Conservation (phyloP, 2,888 invertebrate genomes). For the Beris morrisii region DNA sequence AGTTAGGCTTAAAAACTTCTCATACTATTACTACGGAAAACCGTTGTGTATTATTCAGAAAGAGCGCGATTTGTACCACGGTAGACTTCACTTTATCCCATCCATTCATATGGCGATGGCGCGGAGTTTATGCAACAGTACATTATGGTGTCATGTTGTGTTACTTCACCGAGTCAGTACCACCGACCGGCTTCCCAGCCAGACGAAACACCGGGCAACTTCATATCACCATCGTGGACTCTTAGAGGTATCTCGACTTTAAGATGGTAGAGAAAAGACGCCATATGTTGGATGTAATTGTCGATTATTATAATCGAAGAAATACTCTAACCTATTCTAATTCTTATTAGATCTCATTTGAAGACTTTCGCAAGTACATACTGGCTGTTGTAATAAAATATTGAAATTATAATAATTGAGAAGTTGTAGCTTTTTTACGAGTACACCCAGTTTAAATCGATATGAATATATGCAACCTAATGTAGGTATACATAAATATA, state of each 20-base stretch:
- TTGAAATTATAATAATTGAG: no score
- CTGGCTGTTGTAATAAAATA: no score
- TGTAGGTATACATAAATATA: no score
- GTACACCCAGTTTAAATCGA: no score
- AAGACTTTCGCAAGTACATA: no score
- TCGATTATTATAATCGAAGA: not conserved
- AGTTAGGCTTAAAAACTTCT: constrained; percentile 16
- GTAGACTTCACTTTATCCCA: not conserved
- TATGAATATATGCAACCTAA: no score
- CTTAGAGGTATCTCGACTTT: constrained; percentile 1
- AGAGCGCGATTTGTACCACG: no score
- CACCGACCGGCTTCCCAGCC: constrained; percentile 13
- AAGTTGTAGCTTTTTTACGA: no score
- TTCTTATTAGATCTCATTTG: no score
- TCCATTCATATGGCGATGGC: constrained; percentile 28
- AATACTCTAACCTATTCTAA: no score
- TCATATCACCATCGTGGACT: no score
- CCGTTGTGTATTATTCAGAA: no score
- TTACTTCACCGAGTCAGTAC: constrained; percentile 20
- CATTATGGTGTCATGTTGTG: constrained; percentile 15
- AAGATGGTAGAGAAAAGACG: constrained; percentile 3
- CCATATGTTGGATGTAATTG: constrained; percentile 4
- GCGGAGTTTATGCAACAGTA: constrained; percentile 23
- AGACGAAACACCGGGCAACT: constrained; percentile 3
- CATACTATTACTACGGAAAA: constrained; percentile 27